Percentiles rank a stretch among this genome's conserved stretches.
Evolutionary conservation across 2,797 vertebrate species (phyloP).

Genomic region (Neostethus bicornis): DNA sequence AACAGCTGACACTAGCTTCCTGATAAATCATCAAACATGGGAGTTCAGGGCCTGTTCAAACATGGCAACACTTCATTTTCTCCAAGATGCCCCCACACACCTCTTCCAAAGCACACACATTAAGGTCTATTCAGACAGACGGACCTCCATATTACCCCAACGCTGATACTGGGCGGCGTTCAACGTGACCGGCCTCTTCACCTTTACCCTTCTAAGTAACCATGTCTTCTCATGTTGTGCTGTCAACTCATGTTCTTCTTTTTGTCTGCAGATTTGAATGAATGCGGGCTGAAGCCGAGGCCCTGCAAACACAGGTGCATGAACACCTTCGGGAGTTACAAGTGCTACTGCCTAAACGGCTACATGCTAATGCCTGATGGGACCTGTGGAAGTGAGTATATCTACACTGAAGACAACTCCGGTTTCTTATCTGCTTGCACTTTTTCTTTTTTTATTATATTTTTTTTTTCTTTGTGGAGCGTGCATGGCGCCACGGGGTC

Average conservation of each 20-base stretch:
- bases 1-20: slow-evolving; percentile 59
- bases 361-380: slow-evolving; percentile 94
- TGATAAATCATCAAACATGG: slow-evolving; percentile 60
- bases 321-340: slow-evolving; percentile 96
- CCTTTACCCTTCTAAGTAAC: slow-evolving; percentile 60
- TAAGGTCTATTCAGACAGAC: slow-evolving; percentile 21
- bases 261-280: slow-evolving; percentile 89
- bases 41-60: slow-evolving; percentile 63
- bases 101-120: slow-evolving; percentile 30
- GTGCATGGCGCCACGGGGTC: slow-evolving; percentile 1
- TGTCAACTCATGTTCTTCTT: slow-evolving; percentile 27
- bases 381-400: slow-evolving; percentile 88
- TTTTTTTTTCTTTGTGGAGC: slow-evolving; percentile 16
- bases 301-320: slow-evolving; percentile 96
- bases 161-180: slow-evolving; percentile 48
- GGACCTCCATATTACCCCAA: slow-evolving; percentile 22
- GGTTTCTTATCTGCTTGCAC: slow-evolving; percentile 11
- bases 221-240: slow-evolving; percentile 4
- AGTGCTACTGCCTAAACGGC: slow-evolving; percentile 95
- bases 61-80: slow-evolving; percentile 52
- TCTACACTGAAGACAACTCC: slow-evolving; percentile 5
- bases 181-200: slow-evolving; percentile 55
- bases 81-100: slow-evolving; percentile 11
- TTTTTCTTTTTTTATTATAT: slow-evolving; percentile 8
- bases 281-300: slow-evolving; percentile 94